Evolutionary conservation across 2,888 invertebrate species (phyloP).

Genomic region (Subacronicta megacephala): DNA sequence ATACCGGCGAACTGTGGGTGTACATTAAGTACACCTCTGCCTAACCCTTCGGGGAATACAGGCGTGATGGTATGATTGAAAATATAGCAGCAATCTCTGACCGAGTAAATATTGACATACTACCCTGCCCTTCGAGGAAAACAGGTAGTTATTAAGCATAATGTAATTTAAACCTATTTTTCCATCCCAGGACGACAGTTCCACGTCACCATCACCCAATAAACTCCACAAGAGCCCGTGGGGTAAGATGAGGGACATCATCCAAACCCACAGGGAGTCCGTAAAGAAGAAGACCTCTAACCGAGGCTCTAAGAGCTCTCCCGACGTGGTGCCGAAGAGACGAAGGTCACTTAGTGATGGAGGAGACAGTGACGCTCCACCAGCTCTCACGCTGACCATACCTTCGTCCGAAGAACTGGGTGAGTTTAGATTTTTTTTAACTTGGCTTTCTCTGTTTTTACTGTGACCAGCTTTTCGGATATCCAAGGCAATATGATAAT

Average conservation of each 20-base stretch:
- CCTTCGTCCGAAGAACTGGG: conserved; percentile 90
- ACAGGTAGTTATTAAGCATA: background rate
- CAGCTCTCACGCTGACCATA: conserved; percentile 89
- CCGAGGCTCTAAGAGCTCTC: conserved; percentile 79
- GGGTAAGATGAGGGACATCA: conserved; percentile 94
- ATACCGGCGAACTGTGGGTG: too few species aligned
- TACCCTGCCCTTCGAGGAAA: too few species aligned
- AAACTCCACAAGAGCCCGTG: conserved; percentile 92
- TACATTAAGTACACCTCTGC: too few species aligned
- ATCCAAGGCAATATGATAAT: too few species aligned
- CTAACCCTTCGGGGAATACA: too few species aligned
- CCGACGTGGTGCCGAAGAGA: conserved; percentile 78
- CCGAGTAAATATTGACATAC: too few species aligned
- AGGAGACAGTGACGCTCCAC: conserved; percentile 85
- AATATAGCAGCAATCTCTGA: too few species aligned
- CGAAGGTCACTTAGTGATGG: conserved; percentile 85
- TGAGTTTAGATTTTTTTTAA: conserved; percentile 52
- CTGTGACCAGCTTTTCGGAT: too few species aligned
- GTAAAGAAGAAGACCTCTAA: conserved; percentile 89
- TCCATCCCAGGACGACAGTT: conserved; percentile 82
- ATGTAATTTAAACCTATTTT: background rate
- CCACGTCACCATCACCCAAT: conserved; percentile 85
- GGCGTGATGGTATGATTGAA: too few species aligned
- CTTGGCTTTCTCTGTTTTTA: too few species aligned
- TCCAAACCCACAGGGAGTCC: conserved; percentile 92